phyloP scores from a whole-genome alignment of 2,113 vertebrate genomes.

The Clupea harengus region DNA sequence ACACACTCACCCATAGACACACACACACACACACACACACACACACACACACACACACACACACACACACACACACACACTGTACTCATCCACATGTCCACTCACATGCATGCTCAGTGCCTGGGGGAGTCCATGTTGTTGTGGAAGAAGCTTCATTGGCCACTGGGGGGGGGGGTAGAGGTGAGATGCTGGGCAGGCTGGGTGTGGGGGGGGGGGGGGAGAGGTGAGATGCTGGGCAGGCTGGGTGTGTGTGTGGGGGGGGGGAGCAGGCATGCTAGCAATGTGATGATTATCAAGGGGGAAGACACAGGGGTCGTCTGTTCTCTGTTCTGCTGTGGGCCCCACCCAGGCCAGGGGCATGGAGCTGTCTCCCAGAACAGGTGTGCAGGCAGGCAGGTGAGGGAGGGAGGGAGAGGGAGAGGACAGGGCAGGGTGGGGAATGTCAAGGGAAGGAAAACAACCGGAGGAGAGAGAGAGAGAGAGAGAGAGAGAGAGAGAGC shows the following conservation, averaged over 20 bases:
- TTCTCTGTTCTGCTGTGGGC: conserved; percentile 64
- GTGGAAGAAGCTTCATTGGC: conserved; percentile 42
- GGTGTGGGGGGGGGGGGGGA: conserved; percentile 41
- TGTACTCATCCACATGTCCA: not conserved
- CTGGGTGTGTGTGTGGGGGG: not conserved
- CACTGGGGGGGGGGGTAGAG: conserved; percentile 46
- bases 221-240: not conserved
- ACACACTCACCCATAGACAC: not conserved
- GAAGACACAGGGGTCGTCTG: conserved; percentile 69
- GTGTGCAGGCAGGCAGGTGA: conserved; percentile 58
- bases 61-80: not conserved
- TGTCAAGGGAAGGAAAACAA: conserved; percentile 21
- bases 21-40: not conserved
- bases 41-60: not conserved
- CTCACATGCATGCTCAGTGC: not conserved
- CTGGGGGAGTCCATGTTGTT: not conserved
- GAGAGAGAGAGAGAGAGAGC: not conserved
- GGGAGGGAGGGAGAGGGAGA: conserved; percentile 8
- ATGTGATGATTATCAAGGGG: conserved; percentile 71
- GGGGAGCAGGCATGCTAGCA: conserved; percentile 65
- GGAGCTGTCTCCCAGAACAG: conserved; percentile 62
- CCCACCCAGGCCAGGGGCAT: conserved; percentile 45
- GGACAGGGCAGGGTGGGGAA: conserved; percentile 24
- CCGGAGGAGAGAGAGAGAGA: conserved; percentile 21
- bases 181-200: conserved; percentile 47